Base-by-base conservation (phyloP, 2,113 vertebrate species). In the Himantopus leucocephalus region DNA sequence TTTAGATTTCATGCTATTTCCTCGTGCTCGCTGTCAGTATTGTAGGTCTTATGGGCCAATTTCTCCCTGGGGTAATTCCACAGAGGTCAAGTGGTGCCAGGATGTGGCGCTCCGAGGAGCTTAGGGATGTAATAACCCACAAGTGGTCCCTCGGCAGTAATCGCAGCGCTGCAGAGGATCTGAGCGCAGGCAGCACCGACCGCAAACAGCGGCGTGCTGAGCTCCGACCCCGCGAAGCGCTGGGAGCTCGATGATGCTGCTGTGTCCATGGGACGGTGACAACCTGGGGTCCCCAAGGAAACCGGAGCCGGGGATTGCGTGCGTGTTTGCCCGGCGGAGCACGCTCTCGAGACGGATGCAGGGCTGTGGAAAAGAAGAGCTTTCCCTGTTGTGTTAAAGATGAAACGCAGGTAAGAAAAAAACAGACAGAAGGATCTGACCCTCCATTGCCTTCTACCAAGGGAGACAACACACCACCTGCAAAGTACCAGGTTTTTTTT, bases 1-100 rank as follows among this genome's bases (percentile, higher is more conserved):
- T 97, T 97, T 93, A 59, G 95, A 94, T 96, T 91, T 80, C 91
- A 72, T 9, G 94, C 93, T 56, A 12, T 59, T 94, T 68, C 79
- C 94, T 12, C 2, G 62, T 2, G 9, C 43, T 64, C 9, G 64
- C 88, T 79, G 78, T 41, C 11, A 4, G 39, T 12, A 32, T 37
- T 85, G 88, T 20, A n/a, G 88, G 88, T 74, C 77, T 95, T 26
- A 22, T 1, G 72, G 74, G 50, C 39, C 81, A 26, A 9, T 48
- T 82, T 77, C 58, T 96, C 85, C 85, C 74, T 8, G 23, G 77
- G 60, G 93, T 29, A 32, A 94, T 74, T 82, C 71, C 52, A 10
- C 2, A 0, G 63, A 56, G 79, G 58, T 76, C 10, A 35, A 85
- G 45, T 20, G 60, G 50, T 76, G 80, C 18, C 0, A 3, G 88